Conservation (phyloP, 2,797 vertebrate species). For the Clarias pachynema region DNA sequence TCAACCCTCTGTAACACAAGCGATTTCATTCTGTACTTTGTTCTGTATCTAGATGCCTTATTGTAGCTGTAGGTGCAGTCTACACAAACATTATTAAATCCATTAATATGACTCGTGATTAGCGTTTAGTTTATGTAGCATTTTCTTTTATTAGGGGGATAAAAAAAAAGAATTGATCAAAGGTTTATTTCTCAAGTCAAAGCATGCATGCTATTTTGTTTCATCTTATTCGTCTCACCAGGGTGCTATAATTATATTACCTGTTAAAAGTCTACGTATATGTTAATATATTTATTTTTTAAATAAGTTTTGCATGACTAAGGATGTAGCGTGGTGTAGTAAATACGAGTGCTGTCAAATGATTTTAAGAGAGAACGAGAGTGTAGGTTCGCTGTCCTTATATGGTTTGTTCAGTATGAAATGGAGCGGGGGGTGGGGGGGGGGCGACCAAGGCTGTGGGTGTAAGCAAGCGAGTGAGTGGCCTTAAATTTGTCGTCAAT, state of each 20-base stretch:
- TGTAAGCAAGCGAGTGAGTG: background rate
- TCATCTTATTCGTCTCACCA: background rate
- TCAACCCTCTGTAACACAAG: background rate
- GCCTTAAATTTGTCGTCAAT: constrained; percentile 6
- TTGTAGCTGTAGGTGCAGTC: background rate
- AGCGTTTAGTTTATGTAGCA: background rate
- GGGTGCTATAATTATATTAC: background rate
- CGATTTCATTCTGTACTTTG: background rate
- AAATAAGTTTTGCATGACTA: background rate
- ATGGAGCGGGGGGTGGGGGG: background rate
- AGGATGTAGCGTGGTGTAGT: background rate
- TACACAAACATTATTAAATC: background rate
- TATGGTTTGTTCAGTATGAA: constrained; percentile 37
- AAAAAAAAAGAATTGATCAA: background rate
- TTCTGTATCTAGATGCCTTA: background rate
- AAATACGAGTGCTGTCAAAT: background rate
- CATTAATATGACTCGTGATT: background rate
- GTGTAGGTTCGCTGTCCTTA: constrained; percentile 24
- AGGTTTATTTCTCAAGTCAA: background rate
- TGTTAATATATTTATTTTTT: background rate
- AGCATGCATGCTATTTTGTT: background rate
- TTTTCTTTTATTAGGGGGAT: background rate
- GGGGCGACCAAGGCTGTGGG: background rate
- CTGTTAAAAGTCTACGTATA: background rate
- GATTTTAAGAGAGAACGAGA: background rate